Base-by-base conservation (phyloP, 2,888 invertebrate species). In the Pharmacophagus antenor region DNA sequence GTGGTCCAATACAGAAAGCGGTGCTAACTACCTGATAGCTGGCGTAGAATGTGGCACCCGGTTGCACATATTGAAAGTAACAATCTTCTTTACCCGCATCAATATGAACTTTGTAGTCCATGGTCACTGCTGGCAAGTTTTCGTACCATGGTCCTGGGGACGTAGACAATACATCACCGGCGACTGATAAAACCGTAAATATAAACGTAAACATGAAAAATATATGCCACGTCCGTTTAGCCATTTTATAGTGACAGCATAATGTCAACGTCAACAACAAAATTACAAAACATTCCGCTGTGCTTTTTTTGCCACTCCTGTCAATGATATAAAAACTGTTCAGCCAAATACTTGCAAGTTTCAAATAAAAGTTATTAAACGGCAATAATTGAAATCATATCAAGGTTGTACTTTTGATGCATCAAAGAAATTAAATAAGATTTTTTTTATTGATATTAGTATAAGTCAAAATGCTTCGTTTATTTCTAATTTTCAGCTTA, bases 71-170 rank as follows among this genome's bases (percentile, higher is more conserved):
- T 91, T 98, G 98, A 83, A 94, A 97, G 85, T 98, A 98, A 86
- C 98, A 98, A 77, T 98, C 98, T 85, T 98, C 98, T 71, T 91
- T 91, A 60, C 98, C 97, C n/a, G 98, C 96, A 74, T 97, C 97
- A 64, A 98, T 94, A 84, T 98, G 96, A 37, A 98, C 96, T 88
- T 98, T 98, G 80, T 98, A 98, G 79, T 98, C 98, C 95, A 98
- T 97, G 1, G 97, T 96, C 31, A 97, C 97, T 10, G 98, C 98
- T 12, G 98, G 98, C 59, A 96, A 85, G 69, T 94, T 94, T 82
- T 96, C 96, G 81, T 96, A 96, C 96, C 96, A 96, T 79, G 95
- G 95, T 70, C 92, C 91, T 41, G 93, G 92, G 15, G 92, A 81
- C 65, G 92, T 76, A 6, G 92, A 84, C 64, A 92, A 76, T 68